Evolutionary conservation across 2,797 vertebrate genomes (phyloP), one percentile per base, ranked within the genome.

Genomic region (Poecilia wingei): DNA sequence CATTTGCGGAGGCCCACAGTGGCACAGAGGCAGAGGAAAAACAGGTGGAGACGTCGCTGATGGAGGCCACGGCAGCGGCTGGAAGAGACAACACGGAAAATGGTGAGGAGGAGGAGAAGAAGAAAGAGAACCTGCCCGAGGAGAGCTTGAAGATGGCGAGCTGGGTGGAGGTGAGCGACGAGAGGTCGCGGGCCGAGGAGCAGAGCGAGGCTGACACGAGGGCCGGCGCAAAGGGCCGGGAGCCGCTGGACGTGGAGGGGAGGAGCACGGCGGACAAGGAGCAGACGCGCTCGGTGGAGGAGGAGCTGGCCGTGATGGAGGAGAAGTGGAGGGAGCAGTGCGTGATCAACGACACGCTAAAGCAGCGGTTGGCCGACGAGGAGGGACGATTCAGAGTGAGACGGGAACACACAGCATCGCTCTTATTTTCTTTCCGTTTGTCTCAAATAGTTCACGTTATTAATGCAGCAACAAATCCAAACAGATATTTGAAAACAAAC

Each of bases 271-370:
- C 55, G 8, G 96, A 97, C 22, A 96, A 96, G 90, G 97, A 96
- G 68, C 94, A 96, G 86, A 97, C 96, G 4, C 92, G 79, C 78
- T 94, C 96, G 45, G 97, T 98, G 84, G 98, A 97, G 86, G 96
- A 96, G 89, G 97, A 99, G 92, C 95, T 99, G 83, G 97, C 96
- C 13, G 96, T 95, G 94, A 96, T 99, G 96, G 98, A 99, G 89
- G 94, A 98, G 95, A 98, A 97, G 85, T 99, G 98, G 97, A 97
- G 96, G 88, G 97, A 99, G 90, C 98, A 99, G 93, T 95, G 98
- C 47, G 96, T 97, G 81, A 96, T 97, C 90, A 97, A 96, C 16
- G 97, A 97, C 86, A 89, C 94, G 28, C 92, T 98, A 76, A 98
- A 97, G 90, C 95, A 97, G 76, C 96, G 97, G 75, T 94, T 98